Conservation (phyloP, 2,888 invertebrate genomes). For the Caenorhabditis auriculariae region DNA sequence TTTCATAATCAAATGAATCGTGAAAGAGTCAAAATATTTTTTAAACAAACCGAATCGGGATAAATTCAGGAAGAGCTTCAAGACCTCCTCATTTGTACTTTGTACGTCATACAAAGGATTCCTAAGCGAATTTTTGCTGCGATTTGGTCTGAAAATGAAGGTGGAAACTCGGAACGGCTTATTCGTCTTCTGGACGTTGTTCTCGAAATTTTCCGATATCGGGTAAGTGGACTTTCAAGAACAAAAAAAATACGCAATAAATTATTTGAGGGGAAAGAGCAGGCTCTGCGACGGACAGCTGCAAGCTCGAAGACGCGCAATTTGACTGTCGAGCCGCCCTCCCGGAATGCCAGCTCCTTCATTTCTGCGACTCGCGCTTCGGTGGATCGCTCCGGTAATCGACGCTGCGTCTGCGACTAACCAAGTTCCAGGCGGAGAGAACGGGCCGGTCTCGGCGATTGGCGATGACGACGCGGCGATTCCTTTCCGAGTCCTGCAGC, state of each 20-base stretch:
- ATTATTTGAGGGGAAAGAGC: slow-evolving; percentile 24
- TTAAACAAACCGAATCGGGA: too few species aligned
- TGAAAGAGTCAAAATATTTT: too few species aligned
- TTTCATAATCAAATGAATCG: background rate
- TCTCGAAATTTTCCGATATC: slow-evolving; percentile 52
- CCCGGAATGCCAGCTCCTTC: too few species aligned
- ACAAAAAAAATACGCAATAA: too few species aligned
- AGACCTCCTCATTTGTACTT: slow-evolving; percentile 67
- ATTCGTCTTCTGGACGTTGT: slow-evolving; percentile 50
- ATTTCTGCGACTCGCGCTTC: too few species aligned
- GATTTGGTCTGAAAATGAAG: slow-evolving; percentile 41
- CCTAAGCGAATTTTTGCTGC: slow-evolving; percentile 70
- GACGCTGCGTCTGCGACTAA: slow-evolving; percentile 7
- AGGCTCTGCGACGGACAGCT: slow-evolving; percentile 17
- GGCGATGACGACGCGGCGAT: slow-evolving; percentile 2
- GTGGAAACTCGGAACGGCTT: slow-evolving; percentile 28
- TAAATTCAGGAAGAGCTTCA: slow-evolving; percentile 64
- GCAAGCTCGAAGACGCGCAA: slow-evolving; percentile 28
- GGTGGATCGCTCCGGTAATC: too few species aligned
- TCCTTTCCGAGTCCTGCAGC: slow-evolving; percentile 70
- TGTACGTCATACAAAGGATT: slow-evolving; percentile 86
- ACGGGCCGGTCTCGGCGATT: background rate
- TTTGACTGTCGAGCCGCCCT: too few species aligned
- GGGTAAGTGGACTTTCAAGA: too few species aligned
- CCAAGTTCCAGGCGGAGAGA: background rate